phyloP scores from a whole-genome alignment of 1,140 invertebrate species.

The Drosophila eugracilis region DNA sequence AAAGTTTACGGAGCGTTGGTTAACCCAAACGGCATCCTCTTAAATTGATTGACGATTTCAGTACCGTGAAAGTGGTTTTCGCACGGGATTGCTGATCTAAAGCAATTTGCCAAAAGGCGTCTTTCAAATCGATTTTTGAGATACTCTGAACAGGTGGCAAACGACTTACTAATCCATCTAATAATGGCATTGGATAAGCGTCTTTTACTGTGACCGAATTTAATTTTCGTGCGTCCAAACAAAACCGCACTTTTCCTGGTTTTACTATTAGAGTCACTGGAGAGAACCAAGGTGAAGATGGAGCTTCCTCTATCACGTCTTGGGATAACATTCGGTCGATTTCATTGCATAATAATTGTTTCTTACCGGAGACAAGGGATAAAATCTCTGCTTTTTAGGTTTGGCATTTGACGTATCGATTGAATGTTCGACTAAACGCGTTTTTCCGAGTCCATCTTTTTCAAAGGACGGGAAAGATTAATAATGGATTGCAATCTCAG shows the following conservation, averaged over 20 bases:
- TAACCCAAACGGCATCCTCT: background rate
- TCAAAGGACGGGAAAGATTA: background rate
- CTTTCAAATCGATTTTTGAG: background rate
- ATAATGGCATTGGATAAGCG: background rate
- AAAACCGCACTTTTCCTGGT: conserved; percentile 2
- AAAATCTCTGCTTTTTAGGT: background rate
- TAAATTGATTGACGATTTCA: background rate
- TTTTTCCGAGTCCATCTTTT: background rate
- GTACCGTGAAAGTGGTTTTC: background rate
- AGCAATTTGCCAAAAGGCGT: background rate
- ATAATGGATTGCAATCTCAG: no score
- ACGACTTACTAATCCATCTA: background rate
- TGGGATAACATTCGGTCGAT: background rate
- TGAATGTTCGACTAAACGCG: background rate
- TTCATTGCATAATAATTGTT: background rate
- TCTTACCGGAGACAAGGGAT: background rate
- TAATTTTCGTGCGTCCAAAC: background rate
- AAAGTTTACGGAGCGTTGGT: background rate
- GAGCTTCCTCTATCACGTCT: background rate
- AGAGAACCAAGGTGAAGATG: background rate
- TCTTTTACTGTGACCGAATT: background rate
- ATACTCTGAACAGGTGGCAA: background rate
- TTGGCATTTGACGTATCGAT: background rate
- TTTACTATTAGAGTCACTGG: background rate
- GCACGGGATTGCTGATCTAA: background rate